phyloP scores from a whole-genome alignment of 2,797 vertebrate species.

The Naso thynnoides region DNA sequence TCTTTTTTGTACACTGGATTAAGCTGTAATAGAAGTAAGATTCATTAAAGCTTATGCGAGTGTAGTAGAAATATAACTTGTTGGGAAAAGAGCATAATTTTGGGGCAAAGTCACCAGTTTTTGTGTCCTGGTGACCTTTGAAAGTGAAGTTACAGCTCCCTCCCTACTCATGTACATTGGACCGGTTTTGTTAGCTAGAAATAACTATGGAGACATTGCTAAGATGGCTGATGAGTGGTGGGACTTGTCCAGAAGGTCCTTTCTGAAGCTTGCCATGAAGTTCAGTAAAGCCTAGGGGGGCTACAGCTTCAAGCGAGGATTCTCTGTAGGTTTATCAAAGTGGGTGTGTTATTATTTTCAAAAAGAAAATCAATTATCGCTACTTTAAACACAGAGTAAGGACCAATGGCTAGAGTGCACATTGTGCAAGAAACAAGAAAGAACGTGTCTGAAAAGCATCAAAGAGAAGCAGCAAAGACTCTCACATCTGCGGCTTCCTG shows the following conservation, averaged over 20 bases:
- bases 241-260: no score
- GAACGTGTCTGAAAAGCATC: background rate
- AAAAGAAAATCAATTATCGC: background rate
- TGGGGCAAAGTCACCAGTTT: no score
- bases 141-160: background rate
- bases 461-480: slow-evolving; percentile 19
- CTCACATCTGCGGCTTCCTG: slow-evolving; percentile 19
- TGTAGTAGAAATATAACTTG: no score
- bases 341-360: background rate
- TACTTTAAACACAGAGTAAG: slow-evolving; percentile 9
- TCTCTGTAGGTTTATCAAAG: background rate
- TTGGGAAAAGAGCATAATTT: no score
- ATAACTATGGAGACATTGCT: no score
- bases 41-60: no score
- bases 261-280: background rate
- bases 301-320: slow-evolving; percentile 2
- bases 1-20: no score
- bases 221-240: no score
- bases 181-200: no score
- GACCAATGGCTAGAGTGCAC: background rate
- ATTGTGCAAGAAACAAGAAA: background rate
- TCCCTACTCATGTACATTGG: no score
- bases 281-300: background rate
- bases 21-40: no score
- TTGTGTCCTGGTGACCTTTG: background rate